Conservation (phyloP, 1,140 invertebrate genomes). For the Penaeus indicus region DNA sequence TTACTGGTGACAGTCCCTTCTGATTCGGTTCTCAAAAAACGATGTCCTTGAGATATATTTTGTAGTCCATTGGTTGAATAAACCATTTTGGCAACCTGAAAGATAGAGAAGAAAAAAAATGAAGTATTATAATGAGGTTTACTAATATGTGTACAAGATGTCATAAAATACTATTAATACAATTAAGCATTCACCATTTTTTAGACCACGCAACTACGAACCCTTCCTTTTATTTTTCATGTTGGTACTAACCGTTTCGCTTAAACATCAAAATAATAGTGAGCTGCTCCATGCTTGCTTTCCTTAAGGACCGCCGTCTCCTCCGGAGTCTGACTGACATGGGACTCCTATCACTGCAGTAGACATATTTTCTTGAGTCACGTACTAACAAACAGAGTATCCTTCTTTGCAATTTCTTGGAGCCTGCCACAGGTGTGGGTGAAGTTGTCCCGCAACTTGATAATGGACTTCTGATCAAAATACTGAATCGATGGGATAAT, state of each 20-base stretch:
- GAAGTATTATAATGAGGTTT: neutral
- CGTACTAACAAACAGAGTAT: neutral
- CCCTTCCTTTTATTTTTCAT: neutral
- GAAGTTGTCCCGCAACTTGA: neutral
- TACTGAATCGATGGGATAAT: neutral
- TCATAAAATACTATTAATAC: too few relatives aligned
- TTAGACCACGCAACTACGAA: neutral
- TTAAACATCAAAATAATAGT: slow-evolving; percentile 21
- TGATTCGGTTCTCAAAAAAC: slow-evolving; percentile 88
- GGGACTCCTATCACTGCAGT: neutral
- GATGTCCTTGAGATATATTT: slow-evolving; percentile 80
- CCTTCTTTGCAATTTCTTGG: neutral
- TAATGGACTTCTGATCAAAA: too few relatives aligned
- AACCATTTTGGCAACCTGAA: slow-evolving; percentile 83
- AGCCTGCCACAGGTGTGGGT: too few relatives aligned
- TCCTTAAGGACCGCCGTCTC: neutral
- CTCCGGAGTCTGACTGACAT: neutral
- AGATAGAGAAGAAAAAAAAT: slow-evolving; percentile 50
- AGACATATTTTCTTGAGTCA: neutral
- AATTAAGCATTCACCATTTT: neutral
- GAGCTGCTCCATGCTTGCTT: slow-evolving; percentile 33
- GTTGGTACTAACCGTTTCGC: slow-evolving; percentile 33
- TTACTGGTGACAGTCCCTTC: slow-evolving; percentile 80
- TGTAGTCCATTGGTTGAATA: slow-evolving; percentile 80
- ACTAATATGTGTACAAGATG: too few relatives aligned